phyloP scores from a whole-genome alignment of 2,888 invertebrate genomes.

The Melolontha melolontha region DNA sequence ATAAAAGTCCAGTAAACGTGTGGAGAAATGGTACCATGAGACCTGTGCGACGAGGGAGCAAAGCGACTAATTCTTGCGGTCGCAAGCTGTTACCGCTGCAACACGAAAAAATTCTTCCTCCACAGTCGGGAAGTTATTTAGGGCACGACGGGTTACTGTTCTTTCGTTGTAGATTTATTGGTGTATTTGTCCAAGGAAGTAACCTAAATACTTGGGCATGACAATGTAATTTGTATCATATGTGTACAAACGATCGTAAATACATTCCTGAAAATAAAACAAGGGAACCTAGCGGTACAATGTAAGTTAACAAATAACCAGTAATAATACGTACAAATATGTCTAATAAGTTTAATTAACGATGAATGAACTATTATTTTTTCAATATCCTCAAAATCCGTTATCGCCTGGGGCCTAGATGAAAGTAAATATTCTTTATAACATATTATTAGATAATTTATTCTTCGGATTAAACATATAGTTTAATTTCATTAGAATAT shows the following conservation, averaged over 20 bases:
- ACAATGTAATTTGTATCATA: constrained; percentile 34
- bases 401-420: no score
- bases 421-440: no score
- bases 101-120: constrained; percentile 27
- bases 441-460: no score
- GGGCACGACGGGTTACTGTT: constrained; percentile 31
- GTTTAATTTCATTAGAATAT: no score
- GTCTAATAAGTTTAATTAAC: no score
- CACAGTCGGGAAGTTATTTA: constrained; percentile 39
- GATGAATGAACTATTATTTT: no score
- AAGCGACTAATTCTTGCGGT: constrained; percentile 2
- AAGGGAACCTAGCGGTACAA: no score
- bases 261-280: constrained; percentile 6
- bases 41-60: constrained; percentile 16
- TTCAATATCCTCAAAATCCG: no score
- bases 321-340: no score
- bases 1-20: constrained; percentile 25
- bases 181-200: constrained; percentile 45
- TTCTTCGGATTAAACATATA: no score
- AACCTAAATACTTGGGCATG: constrained; percentile 42
- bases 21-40: constrained; percentile 19
- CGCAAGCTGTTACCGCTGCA: background rate
- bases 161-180: constrained; percentile 42
- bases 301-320: no score
- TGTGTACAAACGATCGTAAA: constrained; percentile 30